Base-by-base conservation (phyloP, 1,140 invertebrate genomes). In the Panonychus citri region DNA sequence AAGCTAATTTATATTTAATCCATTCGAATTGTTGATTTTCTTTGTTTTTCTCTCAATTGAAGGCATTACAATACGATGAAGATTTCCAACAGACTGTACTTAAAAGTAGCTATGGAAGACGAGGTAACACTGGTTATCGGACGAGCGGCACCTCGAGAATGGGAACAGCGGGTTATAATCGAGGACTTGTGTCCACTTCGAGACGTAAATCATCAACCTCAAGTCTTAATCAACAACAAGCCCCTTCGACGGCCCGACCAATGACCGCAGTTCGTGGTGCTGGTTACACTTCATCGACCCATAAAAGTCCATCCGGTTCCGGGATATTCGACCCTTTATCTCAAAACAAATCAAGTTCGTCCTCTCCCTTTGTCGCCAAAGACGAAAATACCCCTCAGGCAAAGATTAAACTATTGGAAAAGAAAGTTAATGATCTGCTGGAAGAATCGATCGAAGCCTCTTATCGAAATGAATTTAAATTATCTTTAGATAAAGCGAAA, bases 181-280 rank as follows among this genome's bases (percentile, higher is more conserved):
- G 51, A 13, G 7, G 24, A 19, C 10, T 28, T 19, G 12, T 28
- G 8, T 25, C 25, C 13, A 15, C 52, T 2, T 37, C 19, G 2
- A 10, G 19, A 2, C 25, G 49, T 61, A 17, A 46, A 56, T 28
- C 57, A 57, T 13, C 34, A 12, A 27, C 24, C 7, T 21, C 13
- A n/a, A 24, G 37, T 21, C 62, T 28, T 55, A 62, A 30, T 56
- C 57, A 19, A 56, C 37, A 24, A 63, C 66, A 25, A 56, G 62
- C 59, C 63, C 67, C 62, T 54, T 62, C 61, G 17, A 63, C 69
- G 19, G 70, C 76, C 39, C 74, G 91, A 57, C 91, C 91, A 12
- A 88, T 94, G 76, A 96, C 93, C 13, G 90, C 90, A 24, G 84
- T 95, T n/a, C 74, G 84, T 56, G 90, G 85, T 13, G 91, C 86